Evolutionary conservation across 1,140 invertebrate species (phyloP).

Genomic region (Dinoponera quadriceps): DNA sequence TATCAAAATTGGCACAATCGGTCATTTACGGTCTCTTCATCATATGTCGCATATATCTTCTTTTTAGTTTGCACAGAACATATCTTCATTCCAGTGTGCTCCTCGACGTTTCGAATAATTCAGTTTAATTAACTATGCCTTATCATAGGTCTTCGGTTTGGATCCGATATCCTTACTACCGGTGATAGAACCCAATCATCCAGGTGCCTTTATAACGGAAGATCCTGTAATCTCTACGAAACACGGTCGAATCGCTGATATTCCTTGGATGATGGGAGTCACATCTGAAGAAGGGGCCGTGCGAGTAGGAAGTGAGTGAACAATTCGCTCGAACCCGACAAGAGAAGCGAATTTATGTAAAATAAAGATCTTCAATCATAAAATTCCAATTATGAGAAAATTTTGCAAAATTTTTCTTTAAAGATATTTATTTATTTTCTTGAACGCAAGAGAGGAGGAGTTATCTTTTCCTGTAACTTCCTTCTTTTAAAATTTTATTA

Average conservation of each 20-base stretch:
- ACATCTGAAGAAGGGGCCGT: slow-evolving; percentile 90
- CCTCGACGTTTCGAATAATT: neutral
- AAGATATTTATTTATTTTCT: neutral
- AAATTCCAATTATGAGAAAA: neutral
- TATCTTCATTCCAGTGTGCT: no score
- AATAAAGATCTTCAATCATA: neutral
- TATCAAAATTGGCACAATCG: no score
- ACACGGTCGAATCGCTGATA: slow-evolving; percentile 84
- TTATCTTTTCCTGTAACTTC: neutral
- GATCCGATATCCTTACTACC: slow-evolving; percentile 90
- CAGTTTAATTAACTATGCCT: neutral
- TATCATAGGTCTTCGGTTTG: slow-evolving; percentile 88
- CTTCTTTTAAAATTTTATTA: neutral
- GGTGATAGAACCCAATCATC: slow-evolving; percentile 88
- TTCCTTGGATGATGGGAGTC: slow-evolving; percentile 90
- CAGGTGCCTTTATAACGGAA: slow-evolving; percentile 89
- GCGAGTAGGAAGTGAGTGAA: slow-evolving; percentile 86
- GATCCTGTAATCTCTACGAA: slow-evolving; percentile 85
- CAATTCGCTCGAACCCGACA: neutral
- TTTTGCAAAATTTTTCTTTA: neutral
- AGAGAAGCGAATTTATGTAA: neutral
- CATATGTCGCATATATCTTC: no score
- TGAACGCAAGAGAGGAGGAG: neutral
- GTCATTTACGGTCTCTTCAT: no score
- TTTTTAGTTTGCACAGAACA: no score